A percentile compares a stretch with the other conserved stretches of the same genome.
Conservation (phyloP, 2,888 invertebrate species). For the Oxystoma pomonae region DNA sequence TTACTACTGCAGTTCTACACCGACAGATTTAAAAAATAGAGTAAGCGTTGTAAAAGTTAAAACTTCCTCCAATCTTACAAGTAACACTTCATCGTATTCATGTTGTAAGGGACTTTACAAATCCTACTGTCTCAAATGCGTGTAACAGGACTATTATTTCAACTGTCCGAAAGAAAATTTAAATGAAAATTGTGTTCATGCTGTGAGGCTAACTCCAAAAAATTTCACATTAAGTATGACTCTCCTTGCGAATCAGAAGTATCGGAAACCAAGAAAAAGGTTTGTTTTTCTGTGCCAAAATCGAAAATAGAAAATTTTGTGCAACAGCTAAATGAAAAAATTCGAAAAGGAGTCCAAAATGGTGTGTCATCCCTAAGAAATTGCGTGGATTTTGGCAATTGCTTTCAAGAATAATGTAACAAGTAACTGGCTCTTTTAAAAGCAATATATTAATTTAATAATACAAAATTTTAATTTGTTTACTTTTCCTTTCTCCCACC, state of each 20-base stretch:
- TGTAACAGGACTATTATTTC: slow-evolving; percentile 28
- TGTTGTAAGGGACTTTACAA: slow-evolving; percentile 11
- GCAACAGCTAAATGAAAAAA: slow-evolving; percentile 27
- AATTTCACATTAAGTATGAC: slow-evolving; percentile 11
- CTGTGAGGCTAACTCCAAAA: slow-evolving; percentile 19
- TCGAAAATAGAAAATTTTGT: slow-evolving; percentile 25
- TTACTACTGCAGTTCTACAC: slow-evolving; percentile 16
- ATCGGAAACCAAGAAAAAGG: slow-evolving; percentile 20
- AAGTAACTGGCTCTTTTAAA: no score
- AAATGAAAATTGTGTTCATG: slow-evolving; percentile 16
- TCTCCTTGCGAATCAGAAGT: slow-evolving; percentile 19
- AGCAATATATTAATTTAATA: no score
- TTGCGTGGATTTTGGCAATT: no score
- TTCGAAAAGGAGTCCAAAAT: slow-evolving; percentile 1
- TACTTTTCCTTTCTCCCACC: no score
- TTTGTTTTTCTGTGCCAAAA: slow-evolving; percentile 26
- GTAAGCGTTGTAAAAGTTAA: slow-evolving; percentile 12
- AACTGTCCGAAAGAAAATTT: not conserved
- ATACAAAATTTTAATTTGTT: no score
- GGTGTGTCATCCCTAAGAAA: no score
- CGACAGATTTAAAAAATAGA: slow-evolving; percentile 11
- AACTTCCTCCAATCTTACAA: not conserved
- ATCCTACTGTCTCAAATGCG: slow-evolving; percentile 24
- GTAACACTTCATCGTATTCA: slow-evolving; percentile 7
- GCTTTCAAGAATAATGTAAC: not conserved